Conservation (phyloP, 1,140 invertebrate genomes). For the Zeugodacus cucurbitae region DNA sequence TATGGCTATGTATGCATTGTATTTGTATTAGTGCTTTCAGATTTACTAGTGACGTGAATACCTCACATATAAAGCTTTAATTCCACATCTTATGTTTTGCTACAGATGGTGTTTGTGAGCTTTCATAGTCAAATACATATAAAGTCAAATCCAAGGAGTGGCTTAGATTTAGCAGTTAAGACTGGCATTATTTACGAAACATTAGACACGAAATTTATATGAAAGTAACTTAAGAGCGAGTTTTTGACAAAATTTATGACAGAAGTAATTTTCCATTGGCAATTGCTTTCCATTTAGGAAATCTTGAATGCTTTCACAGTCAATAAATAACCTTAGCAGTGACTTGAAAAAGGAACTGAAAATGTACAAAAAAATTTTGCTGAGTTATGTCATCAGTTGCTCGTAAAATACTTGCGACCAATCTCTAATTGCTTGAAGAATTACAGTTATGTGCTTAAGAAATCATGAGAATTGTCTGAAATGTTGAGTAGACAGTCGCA, state of each 20-base stretch:
- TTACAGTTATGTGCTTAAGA: neutral
- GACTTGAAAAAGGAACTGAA: neutral
- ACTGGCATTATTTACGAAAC: neutral
- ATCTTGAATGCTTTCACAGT: neutral
- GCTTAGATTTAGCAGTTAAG: neutral
- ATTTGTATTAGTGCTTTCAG: too few relatives aligned
- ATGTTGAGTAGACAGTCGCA: neutral
- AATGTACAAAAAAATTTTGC: neutral
- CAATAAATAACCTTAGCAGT: neutral
- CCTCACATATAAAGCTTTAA: too few relatives aligned
- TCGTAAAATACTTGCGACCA: neutral
- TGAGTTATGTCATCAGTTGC: neutral
- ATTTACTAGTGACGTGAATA: too few relatives aligned
- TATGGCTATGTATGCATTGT: too few relatives aligned
- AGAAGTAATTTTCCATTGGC: neutral
- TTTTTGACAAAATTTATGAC: neutral
- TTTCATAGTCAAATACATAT: neutral
- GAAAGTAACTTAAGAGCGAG: neutral
- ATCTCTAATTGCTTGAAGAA: neutral
- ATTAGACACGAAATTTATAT: neutral
- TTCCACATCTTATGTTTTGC: too few relatives aligned
- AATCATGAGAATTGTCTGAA: neutral
- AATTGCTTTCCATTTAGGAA: neutral
- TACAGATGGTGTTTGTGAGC: neutral
- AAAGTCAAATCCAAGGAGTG: neutral